Conservation (phyloP, 2,888 invertebrate species). For the Heteromurus nitidus region DNA sequence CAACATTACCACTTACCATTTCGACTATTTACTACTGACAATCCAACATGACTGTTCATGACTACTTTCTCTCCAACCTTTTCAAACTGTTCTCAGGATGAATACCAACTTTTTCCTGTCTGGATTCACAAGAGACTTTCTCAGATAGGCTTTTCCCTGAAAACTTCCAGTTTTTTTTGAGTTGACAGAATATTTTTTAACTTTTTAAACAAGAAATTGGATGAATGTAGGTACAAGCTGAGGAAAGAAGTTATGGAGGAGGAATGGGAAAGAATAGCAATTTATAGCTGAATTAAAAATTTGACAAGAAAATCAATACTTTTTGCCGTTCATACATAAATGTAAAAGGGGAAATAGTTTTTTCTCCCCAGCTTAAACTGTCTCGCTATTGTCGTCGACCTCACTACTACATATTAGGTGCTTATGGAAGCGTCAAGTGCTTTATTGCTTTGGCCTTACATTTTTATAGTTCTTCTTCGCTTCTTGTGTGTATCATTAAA, state of each 20-base stretch:
- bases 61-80: neutral
- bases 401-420: neutral
- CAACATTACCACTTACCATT: neutral
- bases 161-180: neutral
- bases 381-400: neutral
- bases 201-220: neutral
- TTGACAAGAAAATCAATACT: constrained; percentile 42
- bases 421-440: neutral
- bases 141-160: neutral
- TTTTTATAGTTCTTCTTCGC: too few relatives aligned
- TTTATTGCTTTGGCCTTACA: neutral
- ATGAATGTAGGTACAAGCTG: neutral
- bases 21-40: neutral
- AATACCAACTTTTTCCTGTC: too few relatives aligned
- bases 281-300: constrained; percentile 37
- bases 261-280: constrained; percentile 9
- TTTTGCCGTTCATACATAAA: constrained; percentile 1
- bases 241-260: neutral
- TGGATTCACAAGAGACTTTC: neutral
- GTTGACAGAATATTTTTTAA: neutral
- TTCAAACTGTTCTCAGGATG: too few relatives aligned
- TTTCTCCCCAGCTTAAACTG: neutral
- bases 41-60: too few relatives aligned
- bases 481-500: constrained; percentile 13
- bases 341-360: neutral